These are phyloP conservation scores for Sphenopsis melanotis DNA, from an alignment of 2,797 vertebrate species.

Conservation along the genomic window DNA sequence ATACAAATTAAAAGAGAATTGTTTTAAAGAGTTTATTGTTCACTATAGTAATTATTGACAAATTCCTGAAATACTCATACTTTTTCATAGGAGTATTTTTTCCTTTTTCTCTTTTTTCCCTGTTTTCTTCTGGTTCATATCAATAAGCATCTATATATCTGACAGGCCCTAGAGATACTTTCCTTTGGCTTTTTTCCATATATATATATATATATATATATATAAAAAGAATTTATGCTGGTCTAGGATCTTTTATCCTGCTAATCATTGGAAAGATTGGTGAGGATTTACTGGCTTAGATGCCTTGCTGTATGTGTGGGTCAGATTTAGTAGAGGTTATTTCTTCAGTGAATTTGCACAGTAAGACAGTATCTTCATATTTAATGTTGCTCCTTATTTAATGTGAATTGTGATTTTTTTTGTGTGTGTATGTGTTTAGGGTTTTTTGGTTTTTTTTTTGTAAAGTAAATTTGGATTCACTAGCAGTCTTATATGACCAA, in stretches of 20 bases:
- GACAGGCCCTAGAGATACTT: neutral
- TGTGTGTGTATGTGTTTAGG: neutral
- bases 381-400: neutral
- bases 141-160: neutral
- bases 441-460: neutral
- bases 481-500: neutral
- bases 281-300: neutral
- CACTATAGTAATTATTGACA: neutral
- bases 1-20: neutral
- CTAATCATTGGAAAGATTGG: conserved; percentile 25
- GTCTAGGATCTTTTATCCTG: conserved; percentile 16
- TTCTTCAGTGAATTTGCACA: neutral
- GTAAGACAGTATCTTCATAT: neutral
- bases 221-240: neutral
- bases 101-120: neutral
- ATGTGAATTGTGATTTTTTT: neutral
- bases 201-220: neutral
- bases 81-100: neutral
- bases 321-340: neutral
- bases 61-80: neutral
- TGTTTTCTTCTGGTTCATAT: neutral
- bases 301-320: neutral
- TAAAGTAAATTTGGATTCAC: neutral
- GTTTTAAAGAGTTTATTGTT: neutral
- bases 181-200: neutral